phyloP scores from a whole-genome alignment of 2,797 vertebrate genomes.

The Lemur catta region DNA sequence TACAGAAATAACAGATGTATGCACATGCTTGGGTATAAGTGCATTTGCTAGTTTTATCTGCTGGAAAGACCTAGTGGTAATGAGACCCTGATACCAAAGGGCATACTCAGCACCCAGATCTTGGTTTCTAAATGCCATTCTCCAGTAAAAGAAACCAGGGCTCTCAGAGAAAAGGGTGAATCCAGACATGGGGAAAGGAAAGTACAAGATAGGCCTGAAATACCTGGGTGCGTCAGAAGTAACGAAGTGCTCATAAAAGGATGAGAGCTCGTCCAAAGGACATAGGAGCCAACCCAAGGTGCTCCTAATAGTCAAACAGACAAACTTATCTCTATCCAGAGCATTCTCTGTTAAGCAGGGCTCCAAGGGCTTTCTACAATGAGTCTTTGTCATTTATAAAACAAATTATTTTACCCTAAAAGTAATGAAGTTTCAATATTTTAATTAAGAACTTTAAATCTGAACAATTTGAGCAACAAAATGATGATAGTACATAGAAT shows the following conservation, averaged over 20 bases:
- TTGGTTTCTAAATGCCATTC: not conserved
- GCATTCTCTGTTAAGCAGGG: not conserved
- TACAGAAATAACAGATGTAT: not conserved
- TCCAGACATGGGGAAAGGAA: not conserved
- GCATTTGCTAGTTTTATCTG: not conserved
- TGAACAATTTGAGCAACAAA: not conserved
- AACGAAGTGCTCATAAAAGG: not conserved
- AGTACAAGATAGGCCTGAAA: not conserved
- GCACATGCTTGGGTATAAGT: not conserved
- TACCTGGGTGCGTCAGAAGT: not conserved
- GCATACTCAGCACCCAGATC: not conserved
- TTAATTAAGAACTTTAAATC: not conserved
- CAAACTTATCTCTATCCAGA: not conserved
- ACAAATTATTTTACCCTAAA: not conserved
- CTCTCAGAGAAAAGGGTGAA: not conserved
- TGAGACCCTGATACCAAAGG: not conserved
- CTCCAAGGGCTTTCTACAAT: not conserved
- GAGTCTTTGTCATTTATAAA: not conserved
- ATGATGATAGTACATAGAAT: not conserved
- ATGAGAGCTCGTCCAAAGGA: not conserved
- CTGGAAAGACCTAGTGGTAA: not conserved
- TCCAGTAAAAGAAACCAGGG: not conserved
- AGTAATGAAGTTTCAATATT: conserved; percentile 14
- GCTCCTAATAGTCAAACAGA: not conserved
- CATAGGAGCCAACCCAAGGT: not conserved